phyloP scores from a whole-genome alignment of 1,140 invertebrate species.

The Pseudomyrmex flavicornis region DNA sequence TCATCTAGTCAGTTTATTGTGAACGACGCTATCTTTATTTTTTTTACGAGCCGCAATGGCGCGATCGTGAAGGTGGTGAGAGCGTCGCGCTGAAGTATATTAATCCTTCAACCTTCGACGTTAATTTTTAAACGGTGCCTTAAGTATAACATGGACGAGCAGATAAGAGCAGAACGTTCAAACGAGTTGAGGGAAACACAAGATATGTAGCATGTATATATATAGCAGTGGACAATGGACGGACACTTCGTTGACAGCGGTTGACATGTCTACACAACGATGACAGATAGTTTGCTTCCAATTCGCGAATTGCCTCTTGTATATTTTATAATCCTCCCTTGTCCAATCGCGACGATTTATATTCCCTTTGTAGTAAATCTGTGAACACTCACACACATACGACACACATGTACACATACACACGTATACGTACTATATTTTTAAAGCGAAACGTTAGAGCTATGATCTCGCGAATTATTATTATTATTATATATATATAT shows the following conservation, averaged over 20 bases:
- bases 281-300: conserved; percentile 42
- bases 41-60: conserved; percentile 35
- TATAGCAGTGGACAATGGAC: neutral
- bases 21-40: conserved; percentile 14
- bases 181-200: conserved; percentile 20
- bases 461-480: conserved; percentile 30
- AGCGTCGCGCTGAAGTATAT: conserved; percentile 27
- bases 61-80: conserved; percentile 17
- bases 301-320: conserved; percentile 32
- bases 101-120: conserved; percentile 33
- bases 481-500: no score
- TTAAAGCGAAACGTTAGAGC: conserved; percentile 22
- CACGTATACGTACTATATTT: conserved; percentile 6
- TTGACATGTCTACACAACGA: conserved; percentile 9
- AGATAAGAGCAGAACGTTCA: conserved; percentile 4
- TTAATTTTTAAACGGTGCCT: conserved; percentile 13
- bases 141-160: neutral
- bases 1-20: conserved; percentile 62
- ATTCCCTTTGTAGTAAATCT: conserved; percentile 23
- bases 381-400: neutral
- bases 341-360: conserved; percentile 9
- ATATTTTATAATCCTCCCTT: conserved; percentile 28
- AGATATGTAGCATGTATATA: neutral
- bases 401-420: no score
- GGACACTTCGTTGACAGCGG: neutral